Evolutionary conservation across 2,797 vertebrate genomes (phyloP).

Genomic region (Gadopsis marmoratus): DNA sequence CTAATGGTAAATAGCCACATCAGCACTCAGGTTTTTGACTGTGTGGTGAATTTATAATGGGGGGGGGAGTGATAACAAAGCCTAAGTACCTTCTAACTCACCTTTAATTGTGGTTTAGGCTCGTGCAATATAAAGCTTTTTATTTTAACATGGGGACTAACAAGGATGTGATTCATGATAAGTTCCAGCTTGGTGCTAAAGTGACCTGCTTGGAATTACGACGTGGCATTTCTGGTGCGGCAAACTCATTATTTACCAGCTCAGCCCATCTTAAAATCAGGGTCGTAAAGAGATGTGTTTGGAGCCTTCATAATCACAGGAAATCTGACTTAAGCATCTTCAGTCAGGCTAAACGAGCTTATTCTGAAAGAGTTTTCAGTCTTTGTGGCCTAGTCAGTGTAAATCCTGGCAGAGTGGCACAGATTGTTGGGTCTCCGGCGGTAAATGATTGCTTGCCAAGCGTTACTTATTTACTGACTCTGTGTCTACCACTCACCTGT

Average conservation of each 20-base stretch:
- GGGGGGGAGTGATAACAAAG: slow-evolving; percentile 67
- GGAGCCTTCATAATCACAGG: background rate
- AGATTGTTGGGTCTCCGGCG: background rate
- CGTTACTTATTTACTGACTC: background rate
- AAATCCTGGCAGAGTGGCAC: background rate
- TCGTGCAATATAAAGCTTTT: slow-evolving; percentile 50
- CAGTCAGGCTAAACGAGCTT: no score
- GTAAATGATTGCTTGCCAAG: background rate
- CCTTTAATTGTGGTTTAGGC: slow-evolving; percentile 73
- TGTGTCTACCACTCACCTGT: background rate
- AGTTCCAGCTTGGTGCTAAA: slow-evolving; percentile 32
- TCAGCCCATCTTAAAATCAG: slow-evolving; percentile 6
- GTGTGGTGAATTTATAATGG: slow-evolving; percentile 75
- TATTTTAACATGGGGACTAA: slow-evolving; percentile 58
- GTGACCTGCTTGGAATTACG: slow-evolving; percentile 9
- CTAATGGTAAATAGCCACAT: slow-evolving; percentile 75
- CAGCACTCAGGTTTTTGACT: slow-evolving; percentile 73
- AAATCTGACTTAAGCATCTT: background rate
- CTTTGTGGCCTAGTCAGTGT: background rate
- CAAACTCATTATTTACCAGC: slow-evolving; percentile 3
- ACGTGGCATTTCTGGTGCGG: background rate
- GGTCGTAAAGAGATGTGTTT: background rate
- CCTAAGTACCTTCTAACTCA: slow-evolving; percentile 69
- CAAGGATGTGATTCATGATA: slow-evolving; percentile 42
- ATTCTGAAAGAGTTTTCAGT: no score